These are phyloP conservation scores for Corvus cornix DNA, from an alignment of 2,113 vertebrate species.

Conservation along the genomic window DNA sequence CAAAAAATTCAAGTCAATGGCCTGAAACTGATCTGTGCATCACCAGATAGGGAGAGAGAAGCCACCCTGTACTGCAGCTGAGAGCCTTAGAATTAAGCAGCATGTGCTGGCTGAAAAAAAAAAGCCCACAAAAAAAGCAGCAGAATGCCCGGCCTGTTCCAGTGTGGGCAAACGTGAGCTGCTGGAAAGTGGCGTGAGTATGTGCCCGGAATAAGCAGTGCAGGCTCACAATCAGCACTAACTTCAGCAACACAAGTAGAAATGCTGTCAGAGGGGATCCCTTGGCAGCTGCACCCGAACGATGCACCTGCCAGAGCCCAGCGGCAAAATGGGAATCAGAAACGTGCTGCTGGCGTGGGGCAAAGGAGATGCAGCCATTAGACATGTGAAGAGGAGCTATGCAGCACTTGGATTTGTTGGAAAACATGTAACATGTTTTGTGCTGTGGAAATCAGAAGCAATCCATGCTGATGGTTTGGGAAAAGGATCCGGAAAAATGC, in stretches of 20 bases:
- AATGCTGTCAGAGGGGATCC: not conserved
- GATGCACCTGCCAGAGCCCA: not conserved
- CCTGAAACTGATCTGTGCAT: not conserved
- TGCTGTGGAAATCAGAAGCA: not conserved
- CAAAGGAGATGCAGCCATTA: not conserved
- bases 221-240: not conserved
- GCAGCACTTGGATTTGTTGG: not conserved
- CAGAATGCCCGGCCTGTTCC: slow-evolving; percentile 23
- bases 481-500: not conserved
- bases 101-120: not conserved
- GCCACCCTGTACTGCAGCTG: not conserved
- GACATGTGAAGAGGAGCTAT: not conserved
- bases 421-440: not conserved
- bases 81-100: not conserved
- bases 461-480: not conserved
- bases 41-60: not conserved
- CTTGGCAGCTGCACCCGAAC: not conserved
- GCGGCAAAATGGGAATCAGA: not conserved
- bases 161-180: slow-evolving; percentile 13
- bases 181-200: not conserved
- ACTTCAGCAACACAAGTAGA: not conserved
- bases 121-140: not conserved
- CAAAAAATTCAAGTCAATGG: not conserved
- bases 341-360: not conserved
- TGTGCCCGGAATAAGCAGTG: slow-evolving; percentile 36